These are phyloP conservation scores for Nemoura dubitans DNA, from an alignment of 2,888 invertebrate species.

Conservation along the genomic window DNA sequence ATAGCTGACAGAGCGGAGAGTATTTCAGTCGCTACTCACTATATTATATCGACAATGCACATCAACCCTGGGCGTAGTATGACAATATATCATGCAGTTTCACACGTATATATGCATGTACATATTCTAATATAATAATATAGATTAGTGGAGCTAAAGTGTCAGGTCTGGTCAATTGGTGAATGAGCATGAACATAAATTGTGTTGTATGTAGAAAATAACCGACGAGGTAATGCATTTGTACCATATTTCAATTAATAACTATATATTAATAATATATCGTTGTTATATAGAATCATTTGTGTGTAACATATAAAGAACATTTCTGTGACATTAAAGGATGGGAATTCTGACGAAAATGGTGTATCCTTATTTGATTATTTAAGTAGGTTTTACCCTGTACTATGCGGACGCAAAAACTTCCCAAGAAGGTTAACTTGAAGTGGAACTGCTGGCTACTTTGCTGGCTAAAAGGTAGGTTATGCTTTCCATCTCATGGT, in stretches of 20 bases:
- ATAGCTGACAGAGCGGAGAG: no score
- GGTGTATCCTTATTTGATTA: neutral
- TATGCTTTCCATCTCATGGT: no score
- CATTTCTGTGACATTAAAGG: neutral
- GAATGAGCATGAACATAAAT: neutral
- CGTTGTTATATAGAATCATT: constrained; percentile 12
- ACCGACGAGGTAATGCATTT: neutral
- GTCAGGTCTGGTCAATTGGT: constrained; percentile 12
- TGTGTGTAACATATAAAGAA: neutral
- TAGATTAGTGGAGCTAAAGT: neutral
- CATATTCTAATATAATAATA: neutral
- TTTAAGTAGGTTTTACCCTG: neutral
- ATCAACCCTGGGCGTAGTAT: no score
- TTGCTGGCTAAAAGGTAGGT: no score
- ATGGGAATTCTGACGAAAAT: neutral
- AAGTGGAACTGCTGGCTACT: no score
- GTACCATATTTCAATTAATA: constrained; percentile 7
- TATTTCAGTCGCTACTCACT: no score
- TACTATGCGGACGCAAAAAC: no score
- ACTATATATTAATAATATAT: neutral
- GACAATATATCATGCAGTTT: neutral
- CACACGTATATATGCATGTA: neutral
- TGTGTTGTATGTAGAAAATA: neutral
- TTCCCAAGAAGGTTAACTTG: no score
- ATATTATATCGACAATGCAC: no score